Base-by-base conservation (phyloP, 1,140 invertebrate genomes). In the Bombus difficillimus region DNA sequence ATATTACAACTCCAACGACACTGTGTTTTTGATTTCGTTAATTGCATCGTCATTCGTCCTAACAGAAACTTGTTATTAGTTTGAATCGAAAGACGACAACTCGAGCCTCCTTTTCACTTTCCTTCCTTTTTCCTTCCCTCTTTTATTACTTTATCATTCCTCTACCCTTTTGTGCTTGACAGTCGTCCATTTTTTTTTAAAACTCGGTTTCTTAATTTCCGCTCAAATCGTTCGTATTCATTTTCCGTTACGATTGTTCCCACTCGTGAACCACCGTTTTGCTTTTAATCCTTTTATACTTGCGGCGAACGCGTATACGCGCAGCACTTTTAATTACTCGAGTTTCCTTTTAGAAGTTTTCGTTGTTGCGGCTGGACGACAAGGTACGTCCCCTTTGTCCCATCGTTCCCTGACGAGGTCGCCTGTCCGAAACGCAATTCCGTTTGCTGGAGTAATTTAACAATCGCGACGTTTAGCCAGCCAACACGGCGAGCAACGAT, bases 251-350 rank as follows among this genome's bases (percentile, higher is more conserved):
- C 28, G 34, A 37, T 28, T 39, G 6, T 12, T 41, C 28, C 71
- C 2, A n/a, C 12, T 39, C n/a, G 15, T 6, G 12, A 32, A 39
- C 37, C 69, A 15, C 13, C 18, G 22, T 43, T 41, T 32, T 22
- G 8, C 32, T 32, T 25, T 22, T 18, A 15, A 6, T n/a, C 22
- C 15, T 22, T 53, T 53, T 53, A 53, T 18, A 53, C 18, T 22
- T 53, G 47, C 47, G 6, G 18, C 47, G 47, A 22, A 53, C 47
- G 22, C 47, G 18, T 22, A 8, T 62, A 53, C 10, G 32, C 28
- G 9, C 37, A 43, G 9, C n/a, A 64, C 22, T 78, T 78, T 64
- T 64, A 78, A 78, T 78, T 78, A 78, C 57, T 25, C 59, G 37
- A 18, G 28, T 78, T 78, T 41, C 28, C 8, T 64, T 6, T 22